These are phyloP conservation scores for Crocidura indochinensis DNA, from an alignment of 2,797 vertebrate species.

Conservation along the genomic window DNA sequence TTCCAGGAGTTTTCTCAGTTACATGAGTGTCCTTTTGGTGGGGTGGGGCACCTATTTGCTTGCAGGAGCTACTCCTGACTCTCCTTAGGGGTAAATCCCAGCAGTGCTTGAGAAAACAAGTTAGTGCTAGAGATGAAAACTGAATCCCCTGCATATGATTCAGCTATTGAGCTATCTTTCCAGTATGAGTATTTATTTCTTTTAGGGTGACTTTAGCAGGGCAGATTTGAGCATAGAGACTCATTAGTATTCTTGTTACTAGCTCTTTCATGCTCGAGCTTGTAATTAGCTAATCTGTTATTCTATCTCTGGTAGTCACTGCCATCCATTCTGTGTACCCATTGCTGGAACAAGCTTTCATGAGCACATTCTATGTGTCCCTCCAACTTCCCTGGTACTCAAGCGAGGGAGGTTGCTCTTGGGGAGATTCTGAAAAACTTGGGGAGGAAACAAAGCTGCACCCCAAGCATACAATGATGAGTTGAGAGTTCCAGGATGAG, in stretches of 20 bases:
- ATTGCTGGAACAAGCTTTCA: not conserved
- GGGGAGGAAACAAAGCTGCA: not conserved
- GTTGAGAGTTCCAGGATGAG: not conserved
- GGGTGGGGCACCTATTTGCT: no score
- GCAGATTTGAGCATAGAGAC: not conserved
- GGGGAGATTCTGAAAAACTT: not conserved
- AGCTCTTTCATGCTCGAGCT: not conserved
- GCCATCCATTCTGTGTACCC: not conserved
- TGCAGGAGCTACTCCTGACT: no score
- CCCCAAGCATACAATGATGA: no score
- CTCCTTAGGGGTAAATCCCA: no score
- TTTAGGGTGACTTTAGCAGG: not conserved
- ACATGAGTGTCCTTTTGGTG: not conserved
- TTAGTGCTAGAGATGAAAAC: no score
- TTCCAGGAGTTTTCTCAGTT: not conserved
- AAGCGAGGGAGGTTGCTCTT: not conserved
- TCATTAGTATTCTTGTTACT: not conserved
- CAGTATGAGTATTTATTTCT: no score
- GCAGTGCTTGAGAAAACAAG: no score
- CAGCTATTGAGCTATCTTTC: no score
- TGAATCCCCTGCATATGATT: no score
- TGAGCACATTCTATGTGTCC: not conserved
- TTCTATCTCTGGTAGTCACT: not conserved
- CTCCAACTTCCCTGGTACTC: not conserved
- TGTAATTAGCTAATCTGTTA: not conserved